Percentiles rank a stretch among this genome's conserved stretches.
These are phyloP conservation scores for Dolichoris vasculosae DNA, from an alignment of 1,140 invertebrate species.

Conservation along the genomic window DNA sequence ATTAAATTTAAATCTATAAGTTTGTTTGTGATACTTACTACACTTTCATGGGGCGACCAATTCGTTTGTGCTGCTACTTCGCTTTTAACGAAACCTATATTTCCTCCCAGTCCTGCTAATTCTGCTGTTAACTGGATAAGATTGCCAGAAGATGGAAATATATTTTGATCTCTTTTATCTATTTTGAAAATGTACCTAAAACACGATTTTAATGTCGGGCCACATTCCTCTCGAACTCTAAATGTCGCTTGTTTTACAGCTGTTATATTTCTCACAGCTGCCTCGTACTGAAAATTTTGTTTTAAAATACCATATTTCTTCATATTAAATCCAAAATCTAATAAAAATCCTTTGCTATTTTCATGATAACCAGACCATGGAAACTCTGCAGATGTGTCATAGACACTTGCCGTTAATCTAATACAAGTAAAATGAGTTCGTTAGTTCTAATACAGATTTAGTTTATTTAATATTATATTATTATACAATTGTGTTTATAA, in stretches of 20 bases:
- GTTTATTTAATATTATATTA: background rate
- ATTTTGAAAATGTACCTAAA: conserved; percentile 84
- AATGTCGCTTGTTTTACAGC: conserved; percentile 81
- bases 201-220: conserved; percentile 89
- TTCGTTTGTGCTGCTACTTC: conserved; percentile 88
- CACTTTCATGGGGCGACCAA: conserved; percentile 78
- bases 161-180: conserved; percentile 85
- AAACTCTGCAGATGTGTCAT: conserved; percentile 83
- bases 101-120: conserved; percentile 90
- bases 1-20: background rate
- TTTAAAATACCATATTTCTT: conserved; percentile 74
- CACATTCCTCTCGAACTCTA: conserved; percentile 86
- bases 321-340: conserved; percentile 81
- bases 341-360: conserved; percentile 78
- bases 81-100: conserved; percentile 89
- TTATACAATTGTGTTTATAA: background rate
- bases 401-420: conserved; percentile 81
- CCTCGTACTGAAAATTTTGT: conserved; percentile 91
- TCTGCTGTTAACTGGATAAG: conserved; percentile 83
- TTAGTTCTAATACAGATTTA: too few relatives aligned
- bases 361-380: conserved; percentile 87
- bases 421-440: too few relatives aligned
- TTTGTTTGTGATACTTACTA: conserved; percentile 73
- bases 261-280: conserved; percentile 83
- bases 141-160: conserved; percentile 84